These are phyloP conservation scores for Peromyscus polionotus DNA, from an alignment of 2,113 vertebrate species.

Conservation along the genomic window DNA sequence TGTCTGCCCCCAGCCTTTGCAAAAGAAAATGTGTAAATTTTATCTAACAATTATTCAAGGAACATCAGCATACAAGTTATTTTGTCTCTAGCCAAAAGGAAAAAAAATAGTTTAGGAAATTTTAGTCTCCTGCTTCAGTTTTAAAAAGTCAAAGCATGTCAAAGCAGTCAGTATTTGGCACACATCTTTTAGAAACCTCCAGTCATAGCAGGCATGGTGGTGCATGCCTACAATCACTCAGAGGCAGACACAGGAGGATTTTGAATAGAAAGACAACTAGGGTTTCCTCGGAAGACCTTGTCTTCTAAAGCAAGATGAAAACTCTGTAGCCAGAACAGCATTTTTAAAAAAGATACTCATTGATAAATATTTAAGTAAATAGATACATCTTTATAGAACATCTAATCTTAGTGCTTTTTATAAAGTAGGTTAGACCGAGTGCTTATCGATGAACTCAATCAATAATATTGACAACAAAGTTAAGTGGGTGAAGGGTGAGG, in stretches of 20 bases:
- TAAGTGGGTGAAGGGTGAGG: neutral
- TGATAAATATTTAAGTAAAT: slow-evolving; percentile 35
- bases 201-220: too few species aligned
- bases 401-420: neutral
- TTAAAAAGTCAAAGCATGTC: neutral
- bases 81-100: neutral
- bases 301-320: neutral
- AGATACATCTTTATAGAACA: neutral
- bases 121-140: neutral
- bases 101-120: neutral
- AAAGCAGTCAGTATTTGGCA: neutral
- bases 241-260: neutral
- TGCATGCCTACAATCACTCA: neutral
- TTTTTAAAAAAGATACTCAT: neutral
- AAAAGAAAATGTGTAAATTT: slow-evolving; percentile 7
- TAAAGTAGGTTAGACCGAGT: neutral
- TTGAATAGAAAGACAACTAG: neutral
- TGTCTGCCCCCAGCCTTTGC: neutral
- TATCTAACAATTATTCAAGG: neutral
- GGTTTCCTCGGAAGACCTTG: neutral
- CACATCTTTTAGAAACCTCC: neutral
- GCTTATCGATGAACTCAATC: neutral
- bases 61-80: neutral
- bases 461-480: neutral
- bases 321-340: neutral